A percentile compares a stretch with the other conserved stretches of the same genome.
These are phyloP conservation scores for Drosophila parthenogenetica DNA, from an alignment of 2,888 invertebrate genomes.

Conservation along the genomic window DNA sequence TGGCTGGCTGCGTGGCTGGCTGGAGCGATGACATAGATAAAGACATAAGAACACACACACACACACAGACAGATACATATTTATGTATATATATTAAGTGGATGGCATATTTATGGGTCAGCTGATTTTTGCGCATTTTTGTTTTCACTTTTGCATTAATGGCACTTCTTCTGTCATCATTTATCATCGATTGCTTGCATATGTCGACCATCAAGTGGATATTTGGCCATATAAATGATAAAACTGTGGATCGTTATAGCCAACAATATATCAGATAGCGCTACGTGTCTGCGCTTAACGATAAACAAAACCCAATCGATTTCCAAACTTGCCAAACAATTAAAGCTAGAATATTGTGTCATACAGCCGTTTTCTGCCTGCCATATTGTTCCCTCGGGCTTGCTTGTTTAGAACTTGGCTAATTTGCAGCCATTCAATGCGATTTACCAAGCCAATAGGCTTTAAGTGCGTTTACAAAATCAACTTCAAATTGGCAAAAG, in stretches of 20 bases:
- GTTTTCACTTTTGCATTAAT: constrained; percentile 54
- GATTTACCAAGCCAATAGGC: constrained; percentile 36
- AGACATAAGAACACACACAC: constrained; percentile 28
- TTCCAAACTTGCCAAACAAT: constrained; percentile 24
- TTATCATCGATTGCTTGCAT: constrained; percentile 73
- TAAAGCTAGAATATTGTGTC: constrained; percentile 21
- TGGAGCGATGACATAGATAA: constrained; percentile 50
- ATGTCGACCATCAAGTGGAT: constrained; percentile 67
- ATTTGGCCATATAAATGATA: constrained; percentile 30
- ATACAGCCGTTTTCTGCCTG: neutral
- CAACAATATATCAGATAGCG: constrained; percentile 30
- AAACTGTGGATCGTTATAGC: constrained; percentile 19
- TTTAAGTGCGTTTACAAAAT: constrained; percentile 46
- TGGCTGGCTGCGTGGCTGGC: constrained; percentile 9
- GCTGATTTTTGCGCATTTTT: constrained; percentile 42
- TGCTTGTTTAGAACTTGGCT: constrained; percentile 10
- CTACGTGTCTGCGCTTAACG: constrained; percentile 59
- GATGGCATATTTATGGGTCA: constrained; percentile 58
- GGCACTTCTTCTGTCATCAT: constrained; percentile 68
- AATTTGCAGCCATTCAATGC: constrained; percentile 41
- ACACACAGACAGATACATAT: constrained; percentile 16
- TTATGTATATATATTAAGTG: constrained; percentile 47
- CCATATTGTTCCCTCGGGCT: neutral
- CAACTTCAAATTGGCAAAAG: constrained; percentile 50
- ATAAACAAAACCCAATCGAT: constrained; percentile 52